Evolutionary conservation across 2,797 vertebrate species (phyloP).

Genomic region (Hipposideros larvatus): DNA sequence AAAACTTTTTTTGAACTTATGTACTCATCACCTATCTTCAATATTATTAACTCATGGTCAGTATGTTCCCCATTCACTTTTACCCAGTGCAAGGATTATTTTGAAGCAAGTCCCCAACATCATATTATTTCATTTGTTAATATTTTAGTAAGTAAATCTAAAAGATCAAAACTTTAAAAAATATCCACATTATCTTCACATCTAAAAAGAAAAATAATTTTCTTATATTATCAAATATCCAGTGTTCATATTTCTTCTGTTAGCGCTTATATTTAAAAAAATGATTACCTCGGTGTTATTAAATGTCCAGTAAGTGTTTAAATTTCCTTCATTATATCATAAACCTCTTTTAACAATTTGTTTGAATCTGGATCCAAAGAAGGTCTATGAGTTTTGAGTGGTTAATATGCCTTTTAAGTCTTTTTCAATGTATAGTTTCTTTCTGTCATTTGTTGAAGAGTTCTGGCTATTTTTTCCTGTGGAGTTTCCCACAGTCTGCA

Average conservation of each 20-base stretch:
- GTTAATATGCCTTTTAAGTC: neutral
- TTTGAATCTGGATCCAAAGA: conserved; percentile 43
- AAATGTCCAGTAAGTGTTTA: conserved; percentile 31
- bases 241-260: neutral
- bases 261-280: neutral
- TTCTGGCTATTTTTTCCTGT: neutral
- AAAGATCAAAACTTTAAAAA: conserved; percentile 47
- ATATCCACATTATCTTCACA: neutral
- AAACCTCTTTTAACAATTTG: conserved; percentile 34
- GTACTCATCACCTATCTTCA: neutral
- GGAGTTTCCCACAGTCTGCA: neutral
- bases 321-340: conserved; percentile 17
- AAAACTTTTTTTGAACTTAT: neutral
- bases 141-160: conserved; percentile 22
- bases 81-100: neutral
- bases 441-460: neutral
- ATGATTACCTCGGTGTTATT: neutral
- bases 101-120: conserved; percentile 32
- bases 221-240: neutral
- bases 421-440: neutral
- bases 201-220: conserved; percentile 39
- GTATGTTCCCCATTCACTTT: neutral
- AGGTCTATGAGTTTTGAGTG: conserved; percentile 26
- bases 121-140: conserved; percentile 5
- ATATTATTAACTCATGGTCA: neutral